Evolutionary conservation across 2,797 vertebrate species (phyloP).

Genomic region (Parauchenoglanis punctatus): DNA sequence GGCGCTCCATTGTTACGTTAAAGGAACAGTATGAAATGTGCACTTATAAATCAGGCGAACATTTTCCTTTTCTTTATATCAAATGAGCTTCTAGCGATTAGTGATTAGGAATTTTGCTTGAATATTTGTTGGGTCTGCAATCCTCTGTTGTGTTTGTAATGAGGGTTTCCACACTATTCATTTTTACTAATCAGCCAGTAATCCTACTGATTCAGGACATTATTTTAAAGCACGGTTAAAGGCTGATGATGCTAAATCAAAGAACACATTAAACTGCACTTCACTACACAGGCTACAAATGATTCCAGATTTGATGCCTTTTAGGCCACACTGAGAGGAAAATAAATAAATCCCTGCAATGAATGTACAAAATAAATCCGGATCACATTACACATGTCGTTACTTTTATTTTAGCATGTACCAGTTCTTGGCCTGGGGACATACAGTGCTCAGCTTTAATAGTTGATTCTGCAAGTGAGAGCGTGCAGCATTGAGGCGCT

Average conservation of each 20-base stretch:
- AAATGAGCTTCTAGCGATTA: background rate
- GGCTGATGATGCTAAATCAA: background rate
- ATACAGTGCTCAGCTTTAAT: background rate
- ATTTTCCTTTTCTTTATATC: background rate
- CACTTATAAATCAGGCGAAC: background rate
- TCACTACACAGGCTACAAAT: background rate
- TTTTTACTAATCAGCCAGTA: background rate
- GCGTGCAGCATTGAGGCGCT: background rate
- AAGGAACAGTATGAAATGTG: background rate
- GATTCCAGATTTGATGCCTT: background rate
- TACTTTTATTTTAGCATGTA: background rate
- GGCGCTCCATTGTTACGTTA: background rate
- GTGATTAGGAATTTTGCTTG: background rate
- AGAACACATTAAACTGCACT: background rate
- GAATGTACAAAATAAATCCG: background rate
- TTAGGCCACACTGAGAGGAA: background rate
- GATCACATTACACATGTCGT: background rate
- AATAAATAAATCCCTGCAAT: background rate
- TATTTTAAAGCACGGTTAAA: background rate
- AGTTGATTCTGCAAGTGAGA: background rate
- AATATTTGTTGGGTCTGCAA: background rate
- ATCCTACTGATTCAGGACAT: background rate
- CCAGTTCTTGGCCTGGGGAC: too few species aligned
- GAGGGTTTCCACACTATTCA: background rate
- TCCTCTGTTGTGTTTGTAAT: background rate